Conservation (phyloP, 2,113 vertebrate species). For the Rhabdornis inornatus region DNA sequence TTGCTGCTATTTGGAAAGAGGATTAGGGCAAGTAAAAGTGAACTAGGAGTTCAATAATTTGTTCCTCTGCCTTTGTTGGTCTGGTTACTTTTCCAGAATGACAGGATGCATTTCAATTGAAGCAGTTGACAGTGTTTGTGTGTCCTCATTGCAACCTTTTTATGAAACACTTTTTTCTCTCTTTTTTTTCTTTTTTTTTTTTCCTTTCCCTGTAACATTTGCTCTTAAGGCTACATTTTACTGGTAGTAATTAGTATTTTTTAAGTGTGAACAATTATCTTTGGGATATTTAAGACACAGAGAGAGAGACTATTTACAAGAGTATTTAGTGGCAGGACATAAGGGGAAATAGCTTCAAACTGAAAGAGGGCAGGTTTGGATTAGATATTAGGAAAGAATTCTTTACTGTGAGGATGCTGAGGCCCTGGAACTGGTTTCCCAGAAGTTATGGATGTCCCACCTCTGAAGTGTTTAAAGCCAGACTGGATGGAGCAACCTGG, state of each 20-base stretch:
- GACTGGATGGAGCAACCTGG: background rate
- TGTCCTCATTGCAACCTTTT: background rate
- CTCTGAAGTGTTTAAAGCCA: background rate
- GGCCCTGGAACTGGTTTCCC: background rate
- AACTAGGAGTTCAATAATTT: background rate
- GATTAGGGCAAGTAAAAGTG: background rate
- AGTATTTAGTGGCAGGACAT: background rate
- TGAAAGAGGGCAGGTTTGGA: background rate
- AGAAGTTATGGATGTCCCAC: background rate
- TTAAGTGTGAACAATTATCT: background rate
- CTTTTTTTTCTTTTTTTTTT: background rate
- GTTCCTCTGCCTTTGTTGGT: background rate
- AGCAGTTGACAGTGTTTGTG: background rate
- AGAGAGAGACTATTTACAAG: background rate
- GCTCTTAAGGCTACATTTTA: background rate
- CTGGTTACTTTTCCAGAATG: background rate
- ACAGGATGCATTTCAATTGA: background rate
- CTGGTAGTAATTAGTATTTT: background rate
- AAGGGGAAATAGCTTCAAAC: background rate
- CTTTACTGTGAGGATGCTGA: background rate
- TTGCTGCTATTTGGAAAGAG: background rate
- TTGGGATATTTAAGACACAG: background rate
- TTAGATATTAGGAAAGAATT: background rate
- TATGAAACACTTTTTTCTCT: background rate
- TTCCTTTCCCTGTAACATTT: background rate